Evolutionary conservation across 1,140 invertebrate genomes (phyloP).

Genomic region (Contarinia nasturtii): DNA sequence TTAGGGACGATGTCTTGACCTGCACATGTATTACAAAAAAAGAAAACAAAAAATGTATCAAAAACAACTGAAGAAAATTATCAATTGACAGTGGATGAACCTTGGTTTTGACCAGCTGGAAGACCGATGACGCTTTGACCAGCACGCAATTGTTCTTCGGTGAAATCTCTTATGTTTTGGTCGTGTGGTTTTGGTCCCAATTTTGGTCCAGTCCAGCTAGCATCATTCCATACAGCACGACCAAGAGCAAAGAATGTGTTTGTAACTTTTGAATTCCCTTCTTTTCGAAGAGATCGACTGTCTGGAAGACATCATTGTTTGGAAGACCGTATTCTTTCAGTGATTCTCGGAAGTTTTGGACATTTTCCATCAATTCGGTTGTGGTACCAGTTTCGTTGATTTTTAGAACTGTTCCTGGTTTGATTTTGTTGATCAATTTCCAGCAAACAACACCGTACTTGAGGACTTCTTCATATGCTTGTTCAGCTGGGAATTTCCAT

Average conservation of each 20-base stretch:
- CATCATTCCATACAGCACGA: conserved; percentile 78
- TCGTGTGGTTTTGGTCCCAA: conserved; percentile 80
- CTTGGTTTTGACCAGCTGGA: conserved; percentile 88
- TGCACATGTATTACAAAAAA: too few species aligned
- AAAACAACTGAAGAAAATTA: too few species aligned
- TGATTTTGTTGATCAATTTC: conserved; percentile 76
- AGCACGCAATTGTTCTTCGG: conserved; percentile 74
- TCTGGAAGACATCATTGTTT: conserved; percentile 89
- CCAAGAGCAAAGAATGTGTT: conserved; percentile 85
- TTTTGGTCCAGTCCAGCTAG: conserved; percentile 75
- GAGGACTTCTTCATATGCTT: conserved; percentile 58
- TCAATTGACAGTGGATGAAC: too few species aligned
- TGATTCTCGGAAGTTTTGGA: conserved; percentile 82
- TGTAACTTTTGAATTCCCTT: conserved; percentile 83
- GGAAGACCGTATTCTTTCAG: conserved; percentile 74
- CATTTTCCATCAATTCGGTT: conserved; percentile 94
- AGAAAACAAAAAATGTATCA: too few species aligned
- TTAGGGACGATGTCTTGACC: conserved; percentile 86
- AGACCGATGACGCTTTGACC: conserved; percentile 81
- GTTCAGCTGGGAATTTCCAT: conserved; percentile 61
- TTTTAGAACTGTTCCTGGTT: conserved; percentile 61
- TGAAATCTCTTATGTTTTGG: conserved; percentile 81
- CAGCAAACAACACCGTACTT: conserved; percentile 77
- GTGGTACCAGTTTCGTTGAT: conserved; percentile 76
- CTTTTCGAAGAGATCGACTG: conserved; percentile 85